Evolutionary conservation across 2,113 vertebrate species (phyloP), one percentile per base, ranked within the genome.

Genomic region (Oxygymnocypris stewartii): DNA sequence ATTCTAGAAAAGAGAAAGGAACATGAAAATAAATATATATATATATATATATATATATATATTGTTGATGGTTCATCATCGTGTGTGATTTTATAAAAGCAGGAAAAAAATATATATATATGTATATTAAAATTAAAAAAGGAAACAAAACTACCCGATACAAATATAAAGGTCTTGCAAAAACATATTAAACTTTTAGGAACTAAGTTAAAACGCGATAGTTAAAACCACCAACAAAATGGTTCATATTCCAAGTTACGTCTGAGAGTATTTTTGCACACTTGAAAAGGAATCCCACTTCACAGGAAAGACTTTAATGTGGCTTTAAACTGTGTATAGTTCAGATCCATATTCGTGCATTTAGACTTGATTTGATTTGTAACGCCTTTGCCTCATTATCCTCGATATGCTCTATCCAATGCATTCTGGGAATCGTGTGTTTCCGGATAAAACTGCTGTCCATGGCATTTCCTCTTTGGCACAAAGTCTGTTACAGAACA

Each of bases 61-160:
- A 95, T 93, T 94, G 94, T 95, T 93, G 94, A 92, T 91, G 91
- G 92, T 94, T 94, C 96, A 94, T 94, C 93, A 93, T 94, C 95
- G 86, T 93, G 89, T 93, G 93, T 96, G 94, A 95, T 96, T 94
- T 95, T 95, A 94, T 96, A 95, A 95, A 89, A 94, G 91, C 35
- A 85, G 31, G 49, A n/a, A 86, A 90, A 90, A 94, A 92, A 88
- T 92, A 94, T 92, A 92, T 94, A 51, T 14, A 94, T 93, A 95
- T 92, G 94, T 94, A 93, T 95, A 95, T 94, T 92, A 92, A 88
- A 86, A 90, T 86, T 88, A 90, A 91, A 88, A 90, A 91, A 90
- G 88, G 89, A 91, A 90, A 90, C 90, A 79, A 71, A 85, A 89
- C 65, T 76, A 92, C 91, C 92, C 91, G 83, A 91, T 25, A 42